Evolutionary conservation across 1,140 invertebrate genomes (phyloP).

Genomic region (Plectrocnemia conspersa): DNA sequence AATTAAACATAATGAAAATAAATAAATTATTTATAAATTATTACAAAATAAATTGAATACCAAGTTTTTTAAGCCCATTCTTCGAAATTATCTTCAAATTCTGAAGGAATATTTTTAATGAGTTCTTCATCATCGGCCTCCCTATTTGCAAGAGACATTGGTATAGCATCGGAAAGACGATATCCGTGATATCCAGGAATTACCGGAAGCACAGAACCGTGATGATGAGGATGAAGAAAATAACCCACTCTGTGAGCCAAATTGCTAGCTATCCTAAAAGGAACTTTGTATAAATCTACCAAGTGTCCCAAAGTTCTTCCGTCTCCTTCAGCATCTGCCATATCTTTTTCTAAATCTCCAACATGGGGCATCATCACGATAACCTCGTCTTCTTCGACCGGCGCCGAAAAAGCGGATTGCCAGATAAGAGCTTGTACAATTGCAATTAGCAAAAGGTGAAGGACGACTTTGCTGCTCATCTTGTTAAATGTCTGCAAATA

Average conservation of each 20-base stretch:
- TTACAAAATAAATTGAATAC: too few relatives aligned
- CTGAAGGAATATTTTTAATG: too few relatives aligned
- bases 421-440: constrained; percentile 11
- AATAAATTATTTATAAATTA: too few relatives aligned
- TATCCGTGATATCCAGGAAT: background rate
- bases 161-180: background rate
- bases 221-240: constrained; percentile 17
- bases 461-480: constrained; percentile 8
- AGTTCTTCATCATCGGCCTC: too few relatives aligned
- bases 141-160: too few relatives aligned
- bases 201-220: background rate
- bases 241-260: constrained; percentile 21
- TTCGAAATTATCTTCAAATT: too few relatives aligned
- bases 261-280: constrained; percentile 15
- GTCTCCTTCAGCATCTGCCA: constrained; percentile 8
- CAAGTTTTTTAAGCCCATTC: too few relatives aligned
- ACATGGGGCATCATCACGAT: background rate
- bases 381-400: background rate
- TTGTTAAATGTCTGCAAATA: constrained; percentile 8
- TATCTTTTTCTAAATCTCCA: background rate
- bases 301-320: constrained; percentile 19
- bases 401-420: background rate
- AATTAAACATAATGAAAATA: too few relatives aligned
- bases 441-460: constrained; percentile 15
- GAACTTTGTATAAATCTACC: constrained; percentile 7